Evolutionary conservation across 2,797 vertebrate genomes (phyloP).

Genomic region (Taeniopygia guttata): DNA sequence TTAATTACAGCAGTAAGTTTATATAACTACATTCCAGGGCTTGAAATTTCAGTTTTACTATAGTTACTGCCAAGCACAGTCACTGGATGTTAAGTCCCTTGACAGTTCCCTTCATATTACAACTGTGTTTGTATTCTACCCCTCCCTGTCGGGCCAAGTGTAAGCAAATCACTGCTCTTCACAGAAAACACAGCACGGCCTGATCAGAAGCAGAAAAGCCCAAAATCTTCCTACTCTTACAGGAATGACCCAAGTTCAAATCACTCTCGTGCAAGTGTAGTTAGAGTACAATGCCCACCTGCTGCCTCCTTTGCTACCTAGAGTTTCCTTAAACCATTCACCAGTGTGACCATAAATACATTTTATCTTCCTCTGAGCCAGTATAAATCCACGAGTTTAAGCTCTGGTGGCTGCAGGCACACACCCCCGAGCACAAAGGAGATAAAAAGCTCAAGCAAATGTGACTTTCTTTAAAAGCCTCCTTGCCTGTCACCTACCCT

Average conservation of each 20-base stretch:
- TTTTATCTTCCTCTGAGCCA: neutral
- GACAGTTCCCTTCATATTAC: neutral
- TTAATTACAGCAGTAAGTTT: neutral
- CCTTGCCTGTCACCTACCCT: neutral
- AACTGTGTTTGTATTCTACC: neutral
- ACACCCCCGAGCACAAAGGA: fast-evolving
- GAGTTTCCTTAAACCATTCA: neutral
- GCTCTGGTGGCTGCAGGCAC: neutral
- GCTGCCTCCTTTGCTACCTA: neutral
- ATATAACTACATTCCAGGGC: neutral
- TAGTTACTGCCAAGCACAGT: neutral
- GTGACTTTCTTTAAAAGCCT: neutral
- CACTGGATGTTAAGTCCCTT: neutral
- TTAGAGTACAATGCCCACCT: neutral
- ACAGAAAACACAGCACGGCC: neutral
- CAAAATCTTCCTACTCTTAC: neutral
- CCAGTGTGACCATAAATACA: fast-evolving
- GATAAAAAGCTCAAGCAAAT: neutral
- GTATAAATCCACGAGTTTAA: fast-evolving
- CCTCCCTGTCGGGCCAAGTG: neutral
- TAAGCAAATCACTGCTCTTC: neutral
- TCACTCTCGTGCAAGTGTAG: no score
- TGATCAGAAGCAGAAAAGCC: neutral
- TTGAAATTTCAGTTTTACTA: neutral
- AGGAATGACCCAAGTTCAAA: neutral